Percentiles rank a stretch among this genome's conserved stretches.
These are phyloP conservation scores for Drosophila rubida DNA, from an alignment of 2,888 invertebrate genomes.

Conservation along the genomic window DNA sequence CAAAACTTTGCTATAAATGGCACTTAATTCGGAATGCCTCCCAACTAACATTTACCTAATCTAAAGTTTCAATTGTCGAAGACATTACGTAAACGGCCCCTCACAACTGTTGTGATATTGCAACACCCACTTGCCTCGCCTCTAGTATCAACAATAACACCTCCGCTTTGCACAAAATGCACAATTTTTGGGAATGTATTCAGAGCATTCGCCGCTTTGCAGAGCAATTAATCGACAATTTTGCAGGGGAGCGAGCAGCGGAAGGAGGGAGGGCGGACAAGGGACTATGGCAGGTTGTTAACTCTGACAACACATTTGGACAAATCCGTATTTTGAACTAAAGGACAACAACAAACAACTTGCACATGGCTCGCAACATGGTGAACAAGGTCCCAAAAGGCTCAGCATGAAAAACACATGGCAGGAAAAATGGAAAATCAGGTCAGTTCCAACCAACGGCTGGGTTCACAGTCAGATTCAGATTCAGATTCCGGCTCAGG, in stretches of 20 bases:
- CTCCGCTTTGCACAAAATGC: slow-evolving; percentile 42
- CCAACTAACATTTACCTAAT: not conserved
- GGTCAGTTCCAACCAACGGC: slow-evolving; percentile 72
- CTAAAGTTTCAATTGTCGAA: slow-evolving; percentile 33
- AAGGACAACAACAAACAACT: slow-evolving; percentile 63
- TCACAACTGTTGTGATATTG: slow-evolving; percentile 68
- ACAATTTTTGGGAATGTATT: slow-evolving; percentile 52
- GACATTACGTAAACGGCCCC: slow-evolving; percentile 64
- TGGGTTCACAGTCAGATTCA: too few species aligned
- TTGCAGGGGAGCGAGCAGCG: slow-evolving; percentile 25
- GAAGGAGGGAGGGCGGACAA: not conserved
- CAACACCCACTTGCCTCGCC: slow-evolving; percentile 30
- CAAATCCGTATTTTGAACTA: slow-evolving; percentile 72
- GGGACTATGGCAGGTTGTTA: slow-evolving; percentile 71
- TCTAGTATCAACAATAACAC: slow-evolving; percentile 30
- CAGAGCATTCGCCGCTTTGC: slow-evolving; percentile 27
- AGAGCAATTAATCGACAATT: slow-evolving; percentile 75
- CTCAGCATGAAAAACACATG: slow-evolving; percentile 79
- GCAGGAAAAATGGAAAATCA: slow-evolving; percentile 78
- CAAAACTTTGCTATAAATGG: too few species aligned
- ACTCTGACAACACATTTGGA: slow-evolving; percentile 60
- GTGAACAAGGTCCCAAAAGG: slow-evolving; percentile 59
- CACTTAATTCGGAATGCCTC: too few species aligned
- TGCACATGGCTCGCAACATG: slow-evolving; percentile 31
- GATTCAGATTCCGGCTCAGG: not conserved